Conservation (phyloP, 2,113 vertebrate genomes). For the Apistogramma diplotaenia region DNA sequence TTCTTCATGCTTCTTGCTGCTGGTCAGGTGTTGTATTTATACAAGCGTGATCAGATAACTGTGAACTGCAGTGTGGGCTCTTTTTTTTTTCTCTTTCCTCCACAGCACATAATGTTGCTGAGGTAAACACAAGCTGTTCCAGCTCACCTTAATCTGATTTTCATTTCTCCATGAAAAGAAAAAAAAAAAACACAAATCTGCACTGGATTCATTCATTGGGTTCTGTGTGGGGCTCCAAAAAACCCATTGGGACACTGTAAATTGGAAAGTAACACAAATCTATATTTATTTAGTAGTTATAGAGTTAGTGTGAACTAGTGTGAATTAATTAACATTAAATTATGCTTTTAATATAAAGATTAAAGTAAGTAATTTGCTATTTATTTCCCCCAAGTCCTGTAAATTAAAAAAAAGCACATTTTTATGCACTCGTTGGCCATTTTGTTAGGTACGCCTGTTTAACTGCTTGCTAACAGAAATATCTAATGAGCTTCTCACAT, state of each 20-base stretch:
- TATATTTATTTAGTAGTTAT: no score
- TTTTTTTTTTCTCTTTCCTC: not conserved
- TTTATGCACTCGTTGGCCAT: not conserved
- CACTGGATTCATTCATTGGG: not conserved
- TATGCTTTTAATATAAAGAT: not conserved
- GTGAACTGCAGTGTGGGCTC: conserved; percentile 10
- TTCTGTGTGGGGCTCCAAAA: not conserved
- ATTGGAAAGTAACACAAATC: not conserved
- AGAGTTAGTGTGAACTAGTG: not conserved
- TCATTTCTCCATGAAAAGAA: conserved; percentile 12
- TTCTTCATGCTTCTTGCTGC: conserved; percentile 11
- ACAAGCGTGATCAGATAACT: conserved; percentile 42
- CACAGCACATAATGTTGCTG: not conserved
- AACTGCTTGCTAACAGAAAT: not conserved
- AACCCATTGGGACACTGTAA: not conserved
- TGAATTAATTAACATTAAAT: not conserved
- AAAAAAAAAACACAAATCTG: not conserved
- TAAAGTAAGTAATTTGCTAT: not conserved
- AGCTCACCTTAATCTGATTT: conserved; percentile 29
- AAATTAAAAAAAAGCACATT: no score
- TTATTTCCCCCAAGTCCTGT: no score
- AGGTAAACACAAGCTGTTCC: conserved; percentile 46
- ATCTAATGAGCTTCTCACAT: not conserved
- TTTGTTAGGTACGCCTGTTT: not conserved
- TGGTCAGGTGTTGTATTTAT: conserved; percentile 26